Evolutionary conservation across 2,113 vertebrate species (phyloP).

Genomic region (Dunckerocampus dactyliophorus): DNA sequence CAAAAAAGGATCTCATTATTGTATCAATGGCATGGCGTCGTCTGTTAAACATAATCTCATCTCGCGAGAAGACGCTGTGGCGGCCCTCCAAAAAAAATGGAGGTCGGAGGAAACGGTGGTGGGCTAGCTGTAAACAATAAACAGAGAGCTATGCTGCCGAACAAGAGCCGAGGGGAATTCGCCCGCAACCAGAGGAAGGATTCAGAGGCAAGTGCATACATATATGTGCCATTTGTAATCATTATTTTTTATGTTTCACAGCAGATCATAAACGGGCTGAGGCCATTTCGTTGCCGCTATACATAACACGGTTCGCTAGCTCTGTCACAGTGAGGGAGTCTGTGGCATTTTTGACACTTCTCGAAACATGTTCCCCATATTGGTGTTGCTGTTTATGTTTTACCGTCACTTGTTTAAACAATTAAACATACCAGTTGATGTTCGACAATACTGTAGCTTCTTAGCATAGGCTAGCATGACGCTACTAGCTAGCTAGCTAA

Average conservation of each 20-base stretch:
- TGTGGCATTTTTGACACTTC: not conserved
- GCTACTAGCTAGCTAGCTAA: too few relatives aligned
- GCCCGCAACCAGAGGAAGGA: constrained; percentile 88
- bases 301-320: constrained; percentile 26
- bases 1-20: too few relatives aligned
- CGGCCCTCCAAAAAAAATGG: constrained; percentile 70
- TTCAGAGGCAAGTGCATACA: constrained; percentile 79
- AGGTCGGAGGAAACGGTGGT: constrained; percentile 69
- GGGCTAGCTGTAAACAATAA: constrained; percentile 81
- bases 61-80: constrained; percentile 55
- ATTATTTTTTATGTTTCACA: not conserved
- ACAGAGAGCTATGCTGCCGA: constrained; percentile 75
- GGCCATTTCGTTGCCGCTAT: constrained; percentile 16
- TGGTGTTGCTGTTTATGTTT: too few relatives aligned
- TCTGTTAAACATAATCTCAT: constrained; percentile 2
- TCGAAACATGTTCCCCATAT: not conserved
- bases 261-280: not conserved
- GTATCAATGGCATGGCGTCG: too few relatives aligned
- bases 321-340: not conserved
- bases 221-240: not conserved
- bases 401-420: too few relatives aligned
- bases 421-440: too few relatives aligned
- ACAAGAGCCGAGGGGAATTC: constrained; percentile 80
- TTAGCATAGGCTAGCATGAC: too few relatives aligned
- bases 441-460: too few relatives aligned